Percentiles rank a stretch among this genome's conserved stretches.
These are phyloP conservation scores for Aplysina aerophoba DNA, from an alignment of 37 sponge, comb jelly and placozoan genomes.

Conservation along the genomic window DNA sequence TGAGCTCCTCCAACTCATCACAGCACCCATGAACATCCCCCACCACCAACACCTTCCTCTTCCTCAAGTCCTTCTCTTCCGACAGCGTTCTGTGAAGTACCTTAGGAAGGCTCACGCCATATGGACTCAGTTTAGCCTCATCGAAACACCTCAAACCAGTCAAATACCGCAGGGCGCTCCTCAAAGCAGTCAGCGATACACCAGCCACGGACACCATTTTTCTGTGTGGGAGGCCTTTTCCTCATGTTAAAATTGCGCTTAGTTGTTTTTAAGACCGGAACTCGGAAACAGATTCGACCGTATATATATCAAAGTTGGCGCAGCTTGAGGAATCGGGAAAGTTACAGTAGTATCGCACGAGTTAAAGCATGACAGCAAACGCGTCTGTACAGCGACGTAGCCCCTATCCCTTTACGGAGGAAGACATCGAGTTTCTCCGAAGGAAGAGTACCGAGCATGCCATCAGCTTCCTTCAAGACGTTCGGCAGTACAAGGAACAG, in stretches of 20 bases:
- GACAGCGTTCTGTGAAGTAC: constrained; percentile 39
- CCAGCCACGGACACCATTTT: constrained; percentile 16
- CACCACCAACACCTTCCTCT: constrained; percentile 56
- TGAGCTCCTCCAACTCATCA: constrained; percentile 74
- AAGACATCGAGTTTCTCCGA: background rate
- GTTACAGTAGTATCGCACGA: no score
- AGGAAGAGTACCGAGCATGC: background rate
- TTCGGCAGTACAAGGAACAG: background rate
- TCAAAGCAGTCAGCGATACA: background rate
- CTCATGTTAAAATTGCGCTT: no score
- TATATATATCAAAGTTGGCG: no score
- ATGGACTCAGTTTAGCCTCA: constrained; percentile 51
- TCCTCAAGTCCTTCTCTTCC: constrained; percentile 60
- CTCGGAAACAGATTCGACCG: no score
- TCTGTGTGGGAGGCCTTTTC: background rate
- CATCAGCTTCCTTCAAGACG: background rate
- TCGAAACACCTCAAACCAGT: constrained; percentile 14
- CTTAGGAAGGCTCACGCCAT: constrained; percentile 60
- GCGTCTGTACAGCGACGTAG: no score
- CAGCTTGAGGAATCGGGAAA: no score
- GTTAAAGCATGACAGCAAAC: no score
- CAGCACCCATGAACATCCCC: constrained; percentile 90
- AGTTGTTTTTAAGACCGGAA: no score
- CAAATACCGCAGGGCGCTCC: background rate
- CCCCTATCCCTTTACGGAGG: no score